These are phyloP conservation scores for Loripinus fragilis DNA, from an alignment of 2,888 invertebrate species.

Conservation along the genomic window DNA sequence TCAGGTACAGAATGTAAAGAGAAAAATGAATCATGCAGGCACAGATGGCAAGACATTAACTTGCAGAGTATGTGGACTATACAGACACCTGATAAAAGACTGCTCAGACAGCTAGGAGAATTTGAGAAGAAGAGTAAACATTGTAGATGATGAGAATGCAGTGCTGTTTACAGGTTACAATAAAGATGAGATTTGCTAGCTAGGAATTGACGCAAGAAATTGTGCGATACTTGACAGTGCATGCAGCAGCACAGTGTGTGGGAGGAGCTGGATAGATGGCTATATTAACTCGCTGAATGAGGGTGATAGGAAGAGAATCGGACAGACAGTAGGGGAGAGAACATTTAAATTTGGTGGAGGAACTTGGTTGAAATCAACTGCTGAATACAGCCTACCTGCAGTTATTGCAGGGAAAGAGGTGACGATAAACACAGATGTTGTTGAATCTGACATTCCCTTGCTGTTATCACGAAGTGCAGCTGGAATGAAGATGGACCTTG, in stretches of 20 bases:
- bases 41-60: slow-evolving; percentile 23
- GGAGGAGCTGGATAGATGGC: slow-evolving; percentile 38
- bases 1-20: background rate
- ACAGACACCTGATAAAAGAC: slow-evolving; percentile 33
- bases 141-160: slow-evolving; percentile 33
- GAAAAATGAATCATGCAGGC: slow-evolving; percentile 30
- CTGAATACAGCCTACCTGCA: slow-evolving; percentile 31
- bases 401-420: slow-evolving; percentile 9
- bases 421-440: slow-evolving; percentile 8
- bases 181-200: slow-evolving; percentile 32
- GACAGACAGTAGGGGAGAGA: slow-evolving; percentile 20
- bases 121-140: slow-evolving; percentile 33
- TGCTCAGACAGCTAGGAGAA: slow-evolving; percentile 53
- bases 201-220: slow-evolving; percentile 36
- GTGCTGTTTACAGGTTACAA: slow-evolving; percentile 47
- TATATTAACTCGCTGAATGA: slow-evolving; percentile 27
- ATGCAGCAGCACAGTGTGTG: slow-evolving; percentile 49
- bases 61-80: slow-evolving; percentile 42
- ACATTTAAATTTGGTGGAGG: slow-evolving; percentile 56
- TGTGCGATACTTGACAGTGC: background rate
- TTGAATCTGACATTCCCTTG: slow-evolving; percentile 52
- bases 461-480: slow-evolving; percentile 31
- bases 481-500: slow-evolving; percentile 26
- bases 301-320: background rate
- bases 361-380: slow-evolving; percentile 33